Evolutionary conservation across 2,113 vertebrate genomes (phyloP).

Genomic region (Alces alces): DNA sequence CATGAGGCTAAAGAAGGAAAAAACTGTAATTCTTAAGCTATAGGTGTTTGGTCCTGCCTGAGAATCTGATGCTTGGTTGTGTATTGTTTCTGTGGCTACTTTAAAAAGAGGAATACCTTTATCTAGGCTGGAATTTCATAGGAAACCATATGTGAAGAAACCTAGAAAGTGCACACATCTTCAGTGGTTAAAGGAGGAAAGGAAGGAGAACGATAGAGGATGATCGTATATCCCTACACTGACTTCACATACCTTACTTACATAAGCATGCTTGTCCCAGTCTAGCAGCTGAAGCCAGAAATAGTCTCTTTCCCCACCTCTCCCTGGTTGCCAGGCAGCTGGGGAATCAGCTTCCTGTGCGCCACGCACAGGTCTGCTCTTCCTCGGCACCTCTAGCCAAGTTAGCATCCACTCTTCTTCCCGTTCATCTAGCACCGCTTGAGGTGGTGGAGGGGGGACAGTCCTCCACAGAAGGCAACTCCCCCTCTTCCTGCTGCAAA

Average conservation of each 20-base stretch:
- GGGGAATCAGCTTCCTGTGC: background rate
- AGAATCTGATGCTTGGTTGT: background rate
- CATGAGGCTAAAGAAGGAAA: background rate
- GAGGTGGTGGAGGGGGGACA: background rate
- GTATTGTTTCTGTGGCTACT: background rate
- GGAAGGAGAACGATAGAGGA: background rate
- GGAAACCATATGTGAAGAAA: background rate
- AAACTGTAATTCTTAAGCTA: background rate
- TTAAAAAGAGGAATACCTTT: background rate
- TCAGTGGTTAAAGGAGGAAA: background rate
- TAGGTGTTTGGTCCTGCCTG: background rate
- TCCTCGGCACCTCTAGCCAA: no score
- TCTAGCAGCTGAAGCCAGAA: conserved; percentile 2
- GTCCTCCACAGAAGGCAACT: background rate
- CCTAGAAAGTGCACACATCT: background rate
- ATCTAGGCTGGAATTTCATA: background rate
- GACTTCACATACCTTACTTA: background rate
- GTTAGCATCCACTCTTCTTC: background rate
- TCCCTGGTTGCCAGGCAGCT: background rate
- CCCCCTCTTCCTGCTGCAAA: background rate
- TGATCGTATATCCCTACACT: background rate
- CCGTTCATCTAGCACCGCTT: background rate
- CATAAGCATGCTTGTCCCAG: background rate
- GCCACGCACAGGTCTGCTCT: background rate
- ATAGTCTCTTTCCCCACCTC: background rate